These are phyloP conservation scores for Ariolimax columbianus DNA, from an alignment of 2,888 invertebrate genomes.

Conservation along the genomic window DNA sequence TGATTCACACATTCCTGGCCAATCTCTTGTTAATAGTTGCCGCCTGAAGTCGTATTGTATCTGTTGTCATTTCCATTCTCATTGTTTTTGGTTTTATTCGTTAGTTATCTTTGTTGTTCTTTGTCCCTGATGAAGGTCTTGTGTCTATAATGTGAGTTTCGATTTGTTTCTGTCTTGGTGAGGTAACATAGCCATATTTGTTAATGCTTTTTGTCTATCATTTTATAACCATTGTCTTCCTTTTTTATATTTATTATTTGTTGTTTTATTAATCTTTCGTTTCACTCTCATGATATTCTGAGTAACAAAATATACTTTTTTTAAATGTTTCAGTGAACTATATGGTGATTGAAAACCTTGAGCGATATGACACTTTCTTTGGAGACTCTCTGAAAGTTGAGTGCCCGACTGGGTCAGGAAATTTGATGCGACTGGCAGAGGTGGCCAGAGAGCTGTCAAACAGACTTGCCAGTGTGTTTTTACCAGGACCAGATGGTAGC, in stretches of 20 bases:
- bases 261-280: not conserved
- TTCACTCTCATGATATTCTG: not conserved
- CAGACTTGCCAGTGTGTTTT: slow-evolving; percentile 71
- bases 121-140: no score
- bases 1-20: no score
- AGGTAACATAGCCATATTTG: no score
- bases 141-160: no score
- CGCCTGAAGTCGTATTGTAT: no score
- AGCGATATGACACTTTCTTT: slow-evolving; percentile 75
- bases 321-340: slow-evolving; percentile 73
- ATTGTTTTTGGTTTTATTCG: no score
- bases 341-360: slow-evolving; percentile 75
- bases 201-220: no score
- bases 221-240: not conserved
- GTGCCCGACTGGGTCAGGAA: slow-evolving; percentile 75
- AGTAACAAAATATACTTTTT: not conserved
- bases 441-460: slow-evolving; percentile 72
- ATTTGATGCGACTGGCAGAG: slow-evolving; percentile 69
- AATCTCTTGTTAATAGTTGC: no score
- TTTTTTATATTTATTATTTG: not conserved
- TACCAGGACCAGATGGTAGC: slow-evolving; percentile 71
- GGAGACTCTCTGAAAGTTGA: slow-evolving; percentile 75
- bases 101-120: no score
- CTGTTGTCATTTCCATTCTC: no score
- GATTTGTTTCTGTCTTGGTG: no score